Base-by-base conservation (phyloP, 2,888 invertebrate genomes). In the Drosophila macrothrix region DNA sequence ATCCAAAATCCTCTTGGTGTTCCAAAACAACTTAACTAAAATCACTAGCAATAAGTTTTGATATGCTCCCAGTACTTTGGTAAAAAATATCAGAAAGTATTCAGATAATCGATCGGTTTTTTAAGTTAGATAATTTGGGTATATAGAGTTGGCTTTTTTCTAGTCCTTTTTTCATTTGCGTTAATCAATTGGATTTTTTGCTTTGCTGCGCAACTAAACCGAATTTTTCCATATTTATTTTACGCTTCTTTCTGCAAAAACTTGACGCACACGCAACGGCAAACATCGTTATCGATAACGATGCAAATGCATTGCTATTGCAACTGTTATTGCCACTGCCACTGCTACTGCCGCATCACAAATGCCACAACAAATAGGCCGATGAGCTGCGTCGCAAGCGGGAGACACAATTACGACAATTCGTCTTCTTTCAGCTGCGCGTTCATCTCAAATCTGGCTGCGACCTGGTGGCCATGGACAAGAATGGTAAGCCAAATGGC, bases 391-490 rank as follows among this genome's bases (percentile, higher is more conserved):
- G 95, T 78, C 95, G 95, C 80, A 94, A 95, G 74, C 94, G 96
- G 81, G 97, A 97, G 93, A 95, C 96, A 76, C 95, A 95, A 61
- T 94, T 97, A 72, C 95, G 97, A 78, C 97, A 98, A 92, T 96
- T 97, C 94, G 96, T 98, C 62, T 99, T 98, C 94, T 98, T 97
- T 94, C 97, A 98, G 93, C 95, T 99, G 80, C 96, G 98, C 83
- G 95, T 99, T 84, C 97, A 98, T 94, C 95, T 99, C 78, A 96
- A 97, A 91, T 95, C 97, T 91, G 99, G 99, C 78, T 96, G 96
- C 91, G 97, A 98, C 93, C 95, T 99, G 91, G 96, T 98, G 68
- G 97, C 98, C 72, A 97, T 98, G 96, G 99, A 99, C 93, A 97
- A 98, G 94, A 98, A 97, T 94, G 99, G 99, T 98, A 94, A 80